Evolutionary conservation across 2,797 vertebrate species (phyloP).

Genomic region (Cyclura pinguis): DNA sequence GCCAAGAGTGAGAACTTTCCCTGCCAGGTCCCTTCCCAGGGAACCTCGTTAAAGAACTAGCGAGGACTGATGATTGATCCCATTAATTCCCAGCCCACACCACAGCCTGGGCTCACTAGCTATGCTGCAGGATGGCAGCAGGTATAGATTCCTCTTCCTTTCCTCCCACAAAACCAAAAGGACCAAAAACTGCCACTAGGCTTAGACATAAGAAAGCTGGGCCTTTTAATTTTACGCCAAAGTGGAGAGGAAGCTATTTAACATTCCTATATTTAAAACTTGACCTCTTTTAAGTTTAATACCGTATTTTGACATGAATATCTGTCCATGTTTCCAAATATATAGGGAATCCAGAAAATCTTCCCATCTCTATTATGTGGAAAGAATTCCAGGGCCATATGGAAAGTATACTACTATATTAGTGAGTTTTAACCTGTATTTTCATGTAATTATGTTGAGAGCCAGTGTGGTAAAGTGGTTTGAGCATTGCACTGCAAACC

Average conservation of each 20-base stretch:
- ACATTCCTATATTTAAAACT: neutral
- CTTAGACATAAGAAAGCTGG: neutral
- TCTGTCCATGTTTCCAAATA: neutral
- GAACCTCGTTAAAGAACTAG: too few relatives aligned
- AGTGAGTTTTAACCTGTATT: neutral
- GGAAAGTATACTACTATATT: neutral
- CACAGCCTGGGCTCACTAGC: too few relatives aligned
- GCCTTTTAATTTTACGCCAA: neutral
- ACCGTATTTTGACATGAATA: neutral
- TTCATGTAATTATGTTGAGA: neutral
- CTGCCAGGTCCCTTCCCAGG: too few relatives aligned
- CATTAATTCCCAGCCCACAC: too few relatives aligned
- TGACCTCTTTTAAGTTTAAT: neutral
- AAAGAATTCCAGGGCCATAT: neutral
- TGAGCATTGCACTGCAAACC: too few relatives aligned
- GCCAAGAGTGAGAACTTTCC: too few relatives aligned
- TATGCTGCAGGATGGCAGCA: too few relatives aligned
- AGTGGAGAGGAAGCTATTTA: neutral
- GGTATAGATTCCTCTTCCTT: too few relatives aligned
- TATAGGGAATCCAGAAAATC: neutral
- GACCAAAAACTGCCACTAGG: too few relatives aligned
- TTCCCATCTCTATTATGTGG: neutral
- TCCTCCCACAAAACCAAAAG: too few relatives aligned
- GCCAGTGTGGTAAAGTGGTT: too few relatives aligned
- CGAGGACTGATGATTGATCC: too few relatives aligned